A percentile compares a stretch with the other conserved stretches of the same genome.
These are phyloP conservation scores for Anhinga anhinga DNA, from an alignment of 2,113 vertebrate genomes.

Conservation along the genomic window DNA sequence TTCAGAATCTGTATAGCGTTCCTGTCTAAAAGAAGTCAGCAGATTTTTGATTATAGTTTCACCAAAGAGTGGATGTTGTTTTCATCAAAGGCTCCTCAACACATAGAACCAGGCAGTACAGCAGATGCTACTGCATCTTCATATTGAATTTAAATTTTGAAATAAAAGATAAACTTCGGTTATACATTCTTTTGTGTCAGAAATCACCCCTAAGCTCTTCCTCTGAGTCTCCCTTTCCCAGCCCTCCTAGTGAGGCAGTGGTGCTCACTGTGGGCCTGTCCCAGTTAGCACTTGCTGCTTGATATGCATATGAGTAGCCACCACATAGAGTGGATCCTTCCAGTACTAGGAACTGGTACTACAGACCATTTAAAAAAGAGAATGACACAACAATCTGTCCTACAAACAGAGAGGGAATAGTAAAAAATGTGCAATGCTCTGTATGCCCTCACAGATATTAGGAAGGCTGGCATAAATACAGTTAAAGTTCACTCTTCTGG, in stretches of 20 bases:
- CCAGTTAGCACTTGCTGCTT: background rate
- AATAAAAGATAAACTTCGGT: background rate
- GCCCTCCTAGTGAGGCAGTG: background rate
- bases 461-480: background rate
- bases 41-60: constrained; percentile 13
- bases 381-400: background rate
- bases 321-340: background rate
- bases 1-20: background rate
- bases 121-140: background rate
- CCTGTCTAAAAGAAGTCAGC: background rate
- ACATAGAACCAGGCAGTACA: background rate
- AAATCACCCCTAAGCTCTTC: constrained; percentile 35
- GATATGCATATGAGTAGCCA: background rate
- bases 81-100: constrained; percentile 33
- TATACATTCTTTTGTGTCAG: background rate
- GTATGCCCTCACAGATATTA: background rate
- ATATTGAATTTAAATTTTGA: background rate
- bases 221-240: background rate
- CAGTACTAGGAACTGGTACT: background rate
- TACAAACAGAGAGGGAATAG: background rate
- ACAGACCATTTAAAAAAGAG: background rate
- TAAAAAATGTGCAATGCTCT: background rate
- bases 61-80: background rate
- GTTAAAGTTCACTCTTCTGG: background rate
- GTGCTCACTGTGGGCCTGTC: background rate